These are phyloP conservation scores for Arrhopalites spinosus DNA, from an alignment of 2,888 invertebrate genomes.

Conservation along the genomic window DNA sequence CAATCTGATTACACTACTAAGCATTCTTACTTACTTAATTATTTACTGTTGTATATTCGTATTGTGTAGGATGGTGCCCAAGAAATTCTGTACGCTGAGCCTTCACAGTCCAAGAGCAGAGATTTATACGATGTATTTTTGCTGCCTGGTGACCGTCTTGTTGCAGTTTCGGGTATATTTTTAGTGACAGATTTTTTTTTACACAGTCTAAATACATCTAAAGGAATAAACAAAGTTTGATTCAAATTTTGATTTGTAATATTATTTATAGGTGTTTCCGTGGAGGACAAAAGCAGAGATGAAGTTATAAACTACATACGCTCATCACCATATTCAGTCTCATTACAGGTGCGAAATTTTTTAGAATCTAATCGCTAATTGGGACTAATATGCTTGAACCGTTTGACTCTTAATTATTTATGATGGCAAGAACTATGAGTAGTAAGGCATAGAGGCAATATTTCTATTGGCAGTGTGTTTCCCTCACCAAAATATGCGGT, in stretches of 20 bases:
- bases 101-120: constrained; percentile 43
- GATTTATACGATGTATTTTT: constrained; percentile 60
- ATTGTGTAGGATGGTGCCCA: constrained; percentile 48
- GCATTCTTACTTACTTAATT: neutral
- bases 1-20: neutral
- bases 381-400: neutral
- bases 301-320: constrained; percentile 93
- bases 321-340: constrained; percentile 79
- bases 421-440: neutral
- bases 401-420: neutral
- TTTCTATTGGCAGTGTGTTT: too few species aligned
- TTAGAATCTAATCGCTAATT: neutral
- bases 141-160: constrained; percentile 89
- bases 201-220: neutral
- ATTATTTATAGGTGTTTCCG: neutral
- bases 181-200: neutral
- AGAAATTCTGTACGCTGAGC: constrained; percentile 52
- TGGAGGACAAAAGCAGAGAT: constrained; percentile 80
- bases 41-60: too few species aligned
- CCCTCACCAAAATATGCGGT: too few species aligned
- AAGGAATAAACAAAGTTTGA: neutral
- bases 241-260: neutral
- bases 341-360: constrained; percentile 71
- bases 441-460: too few species aligned
- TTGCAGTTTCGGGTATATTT: constrained; percentile 70